Base-by-base conservation (phyloP, 2,797 vertebrate genomes). In the Chaetophractus vellerosus region DNA sequence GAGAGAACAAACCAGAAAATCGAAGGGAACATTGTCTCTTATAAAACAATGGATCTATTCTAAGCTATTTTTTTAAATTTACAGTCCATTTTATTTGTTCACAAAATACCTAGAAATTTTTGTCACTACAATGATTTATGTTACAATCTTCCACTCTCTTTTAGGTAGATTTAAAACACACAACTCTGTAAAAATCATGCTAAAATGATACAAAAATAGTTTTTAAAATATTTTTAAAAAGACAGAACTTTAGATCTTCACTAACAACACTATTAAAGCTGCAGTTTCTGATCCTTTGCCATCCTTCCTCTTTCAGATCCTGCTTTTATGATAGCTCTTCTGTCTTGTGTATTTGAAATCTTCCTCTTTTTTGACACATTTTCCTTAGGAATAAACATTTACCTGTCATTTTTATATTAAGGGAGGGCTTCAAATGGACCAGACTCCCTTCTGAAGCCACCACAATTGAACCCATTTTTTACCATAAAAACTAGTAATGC, bases 121-220 rank as follows among this genome's bases (percentile, higher is more conserved):
- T 61, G 11, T 68, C 31, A 89, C 9, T 48, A 1, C 24, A 61
- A 2, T 91, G 59, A 89, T 87, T 95, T 89, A 61, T 55, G 21
- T 48, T 59, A 41, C 0, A 26, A 0, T 50, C 91, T 95, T 85
- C 63, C 7, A 61, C 52, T 88, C 16, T n/a, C 57, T 80, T 83
- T 93, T 91, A 84, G 71, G 19, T 61, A 66, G n/a, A 71, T 84
- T 72, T 41, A 84, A 88, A 96, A 61, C 24, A 38, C 41, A 52
- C 26, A 52, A 12, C 52, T 82, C 26, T 78, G 14, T 31, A 45
- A 45, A 75, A 59, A 66, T 2, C 3, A 10, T 41, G 28, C 23
- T 74, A 63, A 55, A 75, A 61, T 10, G 9, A 59, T 38, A 41
- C 11, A 63, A 61, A 1, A 76, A 14, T 33, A 61, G 26, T 28